phyloP scores from a whole-genome alignment of 92 coral and sea anemone species.

The Isaurus tuberculatus region DNA sequence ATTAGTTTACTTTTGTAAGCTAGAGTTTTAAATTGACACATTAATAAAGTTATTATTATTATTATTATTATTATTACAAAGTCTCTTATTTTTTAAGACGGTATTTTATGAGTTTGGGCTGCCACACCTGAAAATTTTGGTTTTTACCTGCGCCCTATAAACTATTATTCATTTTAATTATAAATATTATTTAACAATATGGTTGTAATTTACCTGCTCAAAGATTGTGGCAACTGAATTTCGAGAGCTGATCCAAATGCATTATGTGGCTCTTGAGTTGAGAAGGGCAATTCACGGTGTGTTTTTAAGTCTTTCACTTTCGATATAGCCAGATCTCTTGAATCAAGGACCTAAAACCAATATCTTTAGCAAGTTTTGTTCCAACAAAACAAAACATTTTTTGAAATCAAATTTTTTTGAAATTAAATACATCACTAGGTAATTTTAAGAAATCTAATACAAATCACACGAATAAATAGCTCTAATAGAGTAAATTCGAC shows the following conservation, averaged over 20 bases:
- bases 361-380: neutral
- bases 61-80: neutral
- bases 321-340: constrained; percentile 70
- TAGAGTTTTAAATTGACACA: too few relatives aligned
- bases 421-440: too few relatives aligned
- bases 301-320: constrained; percentile 49
- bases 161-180: neutral
- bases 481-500: neutral
- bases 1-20: too few relatives aligned
- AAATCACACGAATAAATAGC: neutral
- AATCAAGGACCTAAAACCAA: constrained; percentile 69
- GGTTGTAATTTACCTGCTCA: constrained; percentile 54
- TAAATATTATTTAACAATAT: neutral
- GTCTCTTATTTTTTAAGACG: neutral
- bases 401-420: too few relatives aligned
- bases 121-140: too few relatives aligned
- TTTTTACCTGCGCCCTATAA: neutral
- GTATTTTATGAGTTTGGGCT: too few relatives aligned
- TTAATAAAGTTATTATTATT: too few relatives aligned
- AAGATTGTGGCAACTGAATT: constrained; percentile 59
- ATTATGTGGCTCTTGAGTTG: constrained; percentile 59
- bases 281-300: constrained; percentile 56
- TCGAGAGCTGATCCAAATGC: constrained; percentile 82
- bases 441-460: neutral
- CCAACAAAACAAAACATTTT: neutral